Base-by-base conservation (phyloP, 1,140 invertebrate species). In the Drosophila pseudoobscura region DNA sequence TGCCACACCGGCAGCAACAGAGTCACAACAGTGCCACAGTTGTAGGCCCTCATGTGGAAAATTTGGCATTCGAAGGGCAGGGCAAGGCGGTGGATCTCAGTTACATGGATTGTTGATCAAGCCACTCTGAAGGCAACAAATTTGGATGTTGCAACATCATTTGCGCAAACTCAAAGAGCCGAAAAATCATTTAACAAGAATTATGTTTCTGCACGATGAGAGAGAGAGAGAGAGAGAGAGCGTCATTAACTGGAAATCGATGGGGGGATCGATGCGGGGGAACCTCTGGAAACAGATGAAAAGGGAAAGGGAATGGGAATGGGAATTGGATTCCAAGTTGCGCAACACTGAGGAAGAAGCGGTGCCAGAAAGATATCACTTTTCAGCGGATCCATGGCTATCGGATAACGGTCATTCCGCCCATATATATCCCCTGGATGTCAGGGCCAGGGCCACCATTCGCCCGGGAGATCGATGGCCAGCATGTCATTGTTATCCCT, bases 81-180 rank as follows among this genome's bases (percentile, higher is more conserved):
- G n/a, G 17, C 52, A 49, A 43, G 58, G n/a, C 24, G 52, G 52
- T n/a, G 15, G n/a, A 39, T 39, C 26, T 74, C 47, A 31, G 71
- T 75, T 75, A 58, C 71, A 75, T 53, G 71, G 71, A 41, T 75
- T 75, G 71, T 75, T 75, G 71, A 75, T 39, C 59, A 52, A 59
- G 49, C 29, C 66, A 46, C 46, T 6, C 6, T 2, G 29, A 4
- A 17, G 11, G 31, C 24, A 35, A 31, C 31, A 35, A 70, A 73
- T 73, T 82, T 69, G 59, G 31, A 45, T 46, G 22, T 79, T 74
- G 80, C 80, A 64, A 80, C 66, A 76, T 68, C 46, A 39, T 82
- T 72, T 79, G 60, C 57, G 61, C 66, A 80, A 80, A 50, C 56
- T 24, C 22, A 47, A 62, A 69, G 15, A 72, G 49, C 57, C 44